Evolutionary conservation across 2,888 invertebrate genomes (phyloP), one percentile per base, ranked within the genome.

Genomic region (Druceiella hillmani): DNA sequence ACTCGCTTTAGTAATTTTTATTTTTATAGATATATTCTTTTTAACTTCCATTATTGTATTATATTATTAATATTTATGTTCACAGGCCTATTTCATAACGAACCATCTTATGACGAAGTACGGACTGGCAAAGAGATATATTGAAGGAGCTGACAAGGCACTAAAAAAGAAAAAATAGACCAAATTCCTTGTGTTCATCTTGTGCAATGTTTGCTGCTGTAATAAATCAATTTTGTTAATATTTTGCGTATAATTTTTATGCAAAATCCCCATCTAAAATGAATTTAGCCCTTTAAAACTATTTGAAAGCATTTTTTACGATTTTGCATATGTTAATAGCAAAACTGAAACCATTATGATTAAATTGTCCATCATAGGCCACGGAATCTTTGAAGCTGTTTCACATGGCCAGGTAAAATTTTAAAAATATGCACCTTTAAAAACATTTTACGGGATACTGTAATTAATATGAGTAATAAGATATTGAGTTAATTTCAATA

Each of bases 131-230:
- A 81, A 79, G 61, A 83, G 79, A 52, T 86, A 78, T 51, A 75
- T 89, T 36, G 76, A 78, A 51, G 87, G 88, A 17, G 68, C 86
- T 11, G 87, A 88, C 63, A 79, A 80, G 51, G 83, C 83, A 9
- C 78, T 83, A 12, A 85, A 83, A 54, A 78, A 79, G 59, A 80
- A 78, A 57, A 79, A 74, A 53, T 64, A 68, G 59, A 39, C n/a
- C n/a, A 46, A 17, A 10, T 14, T 38, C 10, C 7, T 16, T 35
- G 12, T 38, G 17, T 33, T 22, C n/a, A 22, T 27, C 10, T 9
- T 14, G 15, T 27, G 27, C 5, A 27, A 27, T 10, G n/a, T 10
- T 27, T 10, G 10, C 5, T 7, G n/a, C 5, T 27, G 11, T 27
- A 4, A 12, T 27, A 5, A 27, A 10, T n/a, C 5, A 7, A 7